Conservation (phyloP, 2,888 invertebrate species). For the Patella ulyssiponensis region DNA sequence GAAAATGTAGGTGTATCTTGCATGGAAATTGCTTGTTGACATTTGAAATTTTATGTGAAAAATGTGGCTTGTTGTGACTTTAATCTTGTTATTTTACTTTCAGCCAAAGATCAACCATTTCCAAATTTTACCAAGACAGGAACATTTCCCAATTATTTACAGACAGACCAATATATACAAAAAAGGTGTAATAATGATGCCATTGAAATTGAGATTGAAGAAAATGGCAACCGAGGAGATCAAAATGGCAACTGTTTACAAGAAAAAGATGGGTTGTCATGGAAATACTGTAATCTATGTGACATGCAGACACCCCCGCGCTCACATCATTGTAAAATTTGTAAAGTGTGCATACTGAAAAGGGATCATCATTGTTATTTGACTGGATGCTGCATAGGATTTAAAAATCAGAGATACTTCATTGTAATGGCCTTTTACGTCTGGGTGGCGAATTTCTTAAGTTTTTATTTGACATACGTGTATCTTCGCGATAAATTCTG, state of each 20-base stretch:
- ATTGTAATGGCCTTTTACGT: slow-evolving; percentile 53
- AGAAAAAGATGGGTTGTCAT: slow-evolving; percentile 45
- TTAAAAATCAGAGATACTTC: slow-evolving; percentile 62
- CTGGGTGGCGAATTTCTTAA: slow-evolving; percentile 41
- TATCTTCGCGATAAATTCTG: slow-evolving; percentile 45
- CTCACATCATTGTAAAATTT: slow-evolving; percentile 59
- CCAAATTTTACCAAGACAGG: not conserved
- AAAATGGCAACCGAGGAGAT: not conserved
- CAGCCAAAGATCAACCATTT: not conserved
- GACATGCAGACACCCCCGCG: slow-evolving; percentile 54
- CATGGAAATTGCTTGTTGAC: too few relatives aligned
- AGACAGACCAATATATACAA: too few relatives aligned
- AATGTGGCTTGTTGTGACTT: too few relatives aligned
- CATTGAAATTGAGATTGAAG: too few relatives aligned
- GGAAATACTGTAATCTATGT: slow-evolving; percentile 55
- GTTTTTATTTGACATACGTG: slow-evolving; percentile 41
- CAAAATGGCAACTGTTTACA: slow-evolving; percentile 37
- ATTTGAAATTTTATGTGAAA: too few relatives aligned
- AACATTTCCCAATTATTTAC: too few relatives aligned
- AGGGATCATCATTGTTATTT: slow-evolving; percentile 67
- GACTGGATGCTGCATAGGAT: slow-evolving; percentile 61
- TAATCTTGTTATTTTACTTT: not conserved
- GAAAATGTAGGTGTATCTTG: too few relatives aligned
- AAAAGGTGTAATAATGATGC: too few relatives aligned
- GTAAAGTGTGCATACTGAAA: slow-evolving; percentile 61